Conservation (phyloP, 2,888 invertebrate genomes). For the Liodrosophila aerea region DNA sequence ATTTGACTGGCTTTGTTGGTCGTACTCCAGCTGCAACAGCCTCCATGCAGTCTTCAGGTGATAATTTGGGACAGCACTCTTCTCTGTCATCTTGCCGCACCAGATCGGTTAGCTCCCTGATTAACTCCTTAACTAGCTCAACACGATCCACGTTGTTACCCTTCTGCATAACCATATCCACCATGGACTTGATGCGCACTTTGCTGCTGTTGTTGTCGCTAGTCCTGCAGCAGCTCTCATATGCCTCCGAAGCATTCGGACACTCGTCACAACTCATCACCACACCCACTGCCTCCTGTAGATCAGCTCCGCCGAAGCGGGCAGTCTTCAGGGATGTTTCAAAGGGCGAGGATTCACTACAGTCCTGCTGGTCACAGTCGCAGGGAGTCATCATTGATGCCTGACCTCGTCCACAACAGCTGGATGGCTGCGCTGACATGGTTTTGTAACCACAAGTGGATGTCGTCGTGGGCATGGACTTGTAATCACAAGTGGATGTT, state of each 20-base stretch:
- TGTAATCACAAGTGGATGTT: no score
- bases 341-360: no score
- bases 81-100: conserved; percentile 40
- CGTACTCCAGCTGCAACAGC: conserved; percentile 8
- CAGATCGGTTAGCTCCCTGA: conserved; percentile 47
- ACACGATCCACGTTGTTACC: conserved; percentile 28
- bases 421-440: no score
- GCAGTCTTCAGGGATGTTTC: no score
- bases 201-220: background rate
- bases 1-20: background rate
- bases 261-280: conserved; percentile 2
- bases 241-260: background rate
- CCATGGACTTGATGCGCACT: conserved; percentile 35
- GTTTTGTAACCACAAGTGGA: no score
- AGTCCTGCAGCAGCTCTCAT: background rate
- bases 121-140: conserved; percentile 36
- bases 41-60: conserved; percentile 51
- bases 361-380: no score
- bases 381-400: no score
- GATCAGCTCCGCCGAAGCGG: no score
- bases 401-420: no score
- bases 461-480: no score
- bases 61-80: background rate
- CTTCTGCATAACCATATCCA: conserved; percentile 34
- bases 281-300: conserved; percentile 10